Percentiles rank a stretch among this genome's conserved stretches.
Conservation (phyloP, 2,888 invertebrate species). For the Neria commutata region DNA sequence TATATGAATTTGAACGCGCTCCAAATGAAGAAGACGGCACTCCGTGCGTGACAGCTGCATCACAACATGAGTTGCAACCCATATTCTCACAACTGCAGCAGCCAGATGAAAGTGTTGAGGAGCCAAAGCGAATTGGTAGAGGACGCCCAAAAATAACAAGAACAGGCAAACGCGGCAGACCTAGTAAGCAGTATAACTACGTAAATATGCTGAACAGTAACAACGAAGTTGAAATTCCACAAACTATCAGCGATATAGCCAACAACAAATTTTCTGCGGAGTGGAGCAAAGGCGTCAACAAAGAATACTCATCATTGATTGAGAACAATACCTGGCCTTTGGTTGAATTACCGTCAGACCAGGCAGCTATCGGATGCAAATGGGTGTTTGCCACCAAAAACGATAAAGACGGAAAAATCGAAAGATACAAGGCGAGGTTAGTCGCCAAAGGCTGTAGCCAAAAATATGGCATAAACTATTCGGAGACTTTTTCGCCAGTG, state of each 20-base stretch:
- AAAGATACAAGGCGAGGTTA: slow-evolving; percentile 25
- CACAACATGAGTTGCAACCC: too few species aligned
- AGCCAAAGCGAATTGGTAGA: too few species aligned
- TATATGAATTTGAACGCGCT: too few species aligned
- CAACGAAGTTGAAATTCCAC: not conserved
- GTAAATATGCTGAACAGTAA: not conserved
- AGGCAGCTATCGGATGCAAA: slow-evolving; percentile 26
- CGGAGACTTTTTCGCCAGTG: slow-evolving; percentile 33
- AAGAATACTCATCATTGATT: not conserved
- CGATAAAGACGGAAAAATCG: slow-evolving; percentile 24
- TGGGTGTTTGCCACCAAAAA: slow-evolving; percentile 32
- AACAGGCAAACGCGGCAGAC: slow-evolving; percentile 8
- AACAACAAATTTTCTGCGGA: not conserved
- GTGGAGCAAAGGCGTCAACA: slow-evolving; percentile 12
- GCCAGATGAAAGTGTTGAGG: too few species aligned
- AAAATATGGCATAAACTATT: slow-evolving; percentile 27
- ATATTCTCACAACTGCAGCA: too few species aligned
- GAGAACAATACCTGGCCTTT: slow-evolving; percentile 4
- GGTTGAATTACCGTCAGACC: slow-evolving; percentile 16
- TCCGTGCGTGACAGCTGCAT: too few species aligned
- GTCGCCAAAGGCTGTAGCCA: slow-evolving; percentile 32
- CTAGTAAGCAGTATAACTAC: not conserved
- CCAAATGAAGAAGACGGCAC: too few species aligned
- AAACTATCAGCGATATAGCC: slow-evolving; percentile 1
- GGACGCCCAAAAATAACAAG: slow-evolving; percentile 6